Evolutionary conservation across 2,888 invertebrate species (phyloP), one percentile per base, ranked within the genome.

Genomic region (Drosophila testacea): DNA sequence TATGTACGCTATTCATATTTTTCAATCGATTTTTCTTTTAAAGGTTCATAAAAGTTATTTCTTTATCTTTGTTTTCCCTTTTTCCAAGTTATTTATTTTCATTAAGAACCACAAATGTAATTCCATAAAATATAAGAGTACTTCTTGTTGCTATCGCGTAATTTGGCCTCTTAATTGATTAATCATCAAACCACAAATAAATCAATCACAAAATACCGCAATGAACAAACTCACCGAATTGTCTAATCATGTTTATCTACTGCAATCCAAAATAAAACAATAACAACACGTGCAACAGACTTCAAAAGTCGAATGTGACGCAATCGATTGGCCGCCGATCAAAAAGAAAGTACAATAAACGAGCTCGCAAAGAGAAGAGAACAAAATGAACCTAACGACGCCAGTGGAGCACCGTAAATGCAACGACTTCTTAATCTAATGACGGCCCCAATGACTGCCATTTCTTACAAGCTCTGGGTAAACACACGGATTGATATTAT

Each of bases 201-300:
- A 57, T 67, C 16, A 51, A 69, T 39, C n/a, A 39, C 16, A 9
- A 48, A 57, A 30, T 30, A 28, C 36, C 38, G 27, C 28, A 38
- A 30, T 36, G 10, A 38, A 13, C 39, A 16, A 48, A 59, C 82
- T 84, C 44, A 82, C 82, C 85, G 42, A 54, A 64, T 74, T 77
- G 72, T 44, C 57, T 71, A 51, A 59, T 80, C 82, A 81, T 81
- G 16, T 54, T 65, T 46, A 5, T 60, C 51, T 36, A 59, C 7
- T 50, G 30, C 59, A 44, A 28, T 46, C 10, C 57, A 63, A 51
- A 65, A 66, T 44, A 22, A 44, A 39, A 61, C 22, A 34, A 30
- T 6, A 68, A 73, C 62, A 63, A 56, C 36, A 28, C 55, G 36
- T 36, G 36, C 3, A 44, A 9, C 32, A 11, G 42, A 34, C 42